Percentiles rank a stretch among this genome's conserved stretches.
Evolutionary conservation across 2,888 invertebrate species (phyloP).

Genomic region (Sisyra terminalis): DNA sequence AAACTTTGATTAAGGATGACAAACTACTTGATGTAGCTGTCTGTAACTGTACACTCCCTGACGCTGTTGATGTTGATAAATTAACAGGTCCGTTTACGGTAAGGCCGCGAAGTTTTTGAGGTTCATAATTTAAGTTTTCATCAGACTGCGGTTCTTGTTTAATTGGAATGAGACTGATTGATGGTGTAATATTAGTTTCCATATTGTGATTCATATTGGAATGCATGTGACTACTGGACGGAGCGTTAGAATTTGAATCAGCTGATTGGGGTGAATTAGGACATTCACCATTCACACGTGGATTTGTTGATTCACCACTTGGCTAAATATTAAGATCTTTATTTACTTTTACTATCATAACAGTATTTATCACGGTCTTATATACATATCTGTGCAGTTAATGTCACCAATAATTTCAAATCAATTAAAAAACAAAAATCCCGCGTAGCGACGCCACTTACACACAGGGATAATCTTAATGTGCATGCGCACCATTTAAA

Average conservation of each 20-base stretch:
- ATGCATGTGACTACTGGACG: slow-evolving; percentile 47
- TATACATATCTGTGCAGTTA: too few relatives aligned
- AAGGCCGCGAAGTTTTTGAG: slow-evolving; percentile 11
- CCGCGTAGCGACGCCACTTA: too few relatives aligned
- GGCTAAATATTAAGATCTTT: too few relatives aligned
- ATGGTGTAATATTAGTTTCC: slow-evolving; percentile 56
- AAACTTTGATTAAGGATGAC: slow-evolving; percentile 66
- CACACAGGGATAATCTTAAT: too few relatives aligned
- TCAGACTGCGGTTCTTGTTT: slow-evolving; percentile 46
- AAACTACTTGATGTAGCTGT: slow-evolving; percentile 50
- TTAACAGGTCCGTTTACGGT: slow-evolving; percentile 26
- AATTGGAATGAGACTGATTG: slow-evolving; percentile 73
- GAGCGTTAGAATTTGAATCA: slow-evolving; percentile 57
- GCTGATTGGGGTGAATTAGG: slow-evolving; percentile 68
- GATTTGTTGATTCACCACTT: slow-evolving; percentile 23
- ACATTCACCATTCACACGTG: slow-evolving; percentile 48
- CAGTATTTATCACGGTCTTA: too few relatives aligned
- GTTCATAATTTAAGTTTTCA: slow-evolving; percentile 25
- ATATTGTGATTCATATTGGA: slow-evolving; percentile 24
- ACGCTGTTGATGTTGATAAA: slow-evolving; percentile 22
- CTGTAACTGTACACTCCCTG: slow-evolving; percentile 23
- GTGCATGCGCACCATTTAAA: too few relatives aligned
- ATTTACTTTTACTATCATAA: too few relatives aligned
- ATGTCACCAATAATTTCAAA: too few relatives aligned
- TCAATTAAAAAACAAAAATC: too few relatives aligned